These are phyloP conservation scores for Sweltsa coloradensis DNA, from an alignment of 1,140 invertebrate genomes.

Conservation along the genomic window DNA sequence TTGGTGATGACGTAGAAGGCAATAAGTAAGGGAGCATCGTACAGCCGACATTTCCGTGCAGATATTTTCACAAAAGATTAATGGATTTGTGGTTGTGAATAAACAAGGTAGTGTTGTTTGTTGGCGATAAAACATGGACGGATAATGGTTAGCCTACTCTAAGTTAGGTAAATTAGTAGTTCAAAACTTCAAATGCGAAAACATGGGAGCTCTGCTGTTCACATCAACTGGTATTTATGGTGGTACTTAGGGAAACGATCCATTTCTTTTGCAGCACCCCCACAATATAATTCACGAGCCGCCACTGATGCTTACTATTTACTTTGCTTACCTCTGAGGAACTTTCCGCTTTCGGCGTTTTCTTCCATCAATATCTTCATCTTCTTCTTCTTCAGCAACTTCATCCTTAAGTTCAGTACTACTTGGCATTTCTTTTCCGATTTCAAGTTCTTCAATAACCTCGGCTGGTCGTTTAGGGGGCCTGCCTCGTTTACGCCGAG, in stretches of 20 bases:
- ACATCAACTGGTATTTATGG: background rate
- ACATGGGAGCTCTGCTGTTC: background rate
- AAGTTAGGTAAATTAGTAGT: constrained; percentile 8
- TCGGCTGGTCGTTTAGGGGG: constrained; percentile 39
- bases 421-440: constrained; percentile 17
- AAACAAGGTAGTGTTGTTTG: no score
- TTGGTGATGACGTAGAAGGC: no score
- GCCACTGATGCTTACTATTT: no score
- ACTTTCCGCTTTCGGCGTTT: constrained; percentile 43
- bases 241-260: background rate
- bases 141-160: no score
- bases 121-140: no score
- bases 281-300: no score
- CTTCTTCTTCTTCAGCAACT: constrained; percentile 30
- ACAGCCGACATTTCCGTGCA: no score
- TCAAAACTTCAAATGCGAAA: background rate
- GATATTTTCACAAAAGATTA: no score
- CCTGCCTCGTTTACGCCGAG: constrained; percentile 50
- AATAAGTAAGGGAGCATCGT: no score
- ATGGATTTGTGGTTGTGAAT: no score
- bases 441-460: constrained; percentile 30
- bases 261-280: background rate
- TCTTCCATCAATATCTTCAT: constrained; percentile 41
- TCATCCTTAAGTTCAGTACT: constrained; percentile 5
- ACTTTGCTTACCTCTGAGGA: constrained; percentile 34